Base-by-base conservation (phyloP, 2,113 vertebrate species). In the Syngnathus typhle region DNA sequence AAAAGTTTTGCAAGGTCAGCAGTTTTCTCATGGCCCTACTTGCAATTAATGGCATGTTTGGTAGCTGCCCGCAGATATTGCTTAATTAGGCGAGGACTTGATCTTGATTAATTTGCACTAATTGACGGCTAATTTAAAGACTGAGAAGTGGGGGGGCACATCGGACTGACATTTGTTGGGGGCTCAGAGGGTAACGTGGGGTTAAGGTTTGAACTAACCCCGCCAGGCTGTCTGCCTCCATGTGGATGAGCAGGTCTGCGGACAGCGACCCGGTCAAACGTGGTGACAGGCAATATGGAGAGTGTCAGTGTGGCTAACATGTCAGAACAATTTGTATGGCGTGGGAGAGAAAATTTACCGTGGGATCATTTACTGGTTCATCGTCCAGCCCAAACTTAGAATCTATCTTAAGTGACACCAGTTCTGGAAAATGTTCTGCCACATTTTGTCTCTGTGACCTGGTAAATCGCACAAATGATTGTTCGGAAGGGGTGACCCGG, bases 41-140 rank as follows among this genome's bases (percentile, higher is more conserved):
- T 89, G 94, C 93, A 95, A 44, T 62, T 62, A 62, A 95, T 93
- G 89, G 90, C 83, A 87, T 88, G 91, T 93, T 98, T 93, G 93
- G 92, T 92, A 93, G 93, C 94, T 93, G 94, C 93, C 94, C 90
- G 92, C 92, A 87, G 92, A 88, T 94, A 93, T 94, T 96, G 95
- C 94, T 95, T 98, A 98, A 98, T 98, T 95, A 95, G 94, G 96
- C 95, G 90, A 95, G 90, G 89, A 95, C 93, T 95, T 97, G 96
- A 98, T 96, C 93, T 95, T 97, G 96, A 98, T 96, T 97, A 93
- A 96, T 96, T 94, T 96, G 95, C 93, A 91, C 93, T 98, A 98
- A 98, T 96, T 98, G 96, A 98, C 96, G 94, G 96, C 95, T 98
- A 98, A 98, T 98, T 98, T 97, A 91, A 92, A 88, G 90, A 86